These are phyloP conservation scores for Charanyca ferruginea DNA, from an alignment of 2,888 invertebrate genomes.

Conservation along the genomic window DNA sequence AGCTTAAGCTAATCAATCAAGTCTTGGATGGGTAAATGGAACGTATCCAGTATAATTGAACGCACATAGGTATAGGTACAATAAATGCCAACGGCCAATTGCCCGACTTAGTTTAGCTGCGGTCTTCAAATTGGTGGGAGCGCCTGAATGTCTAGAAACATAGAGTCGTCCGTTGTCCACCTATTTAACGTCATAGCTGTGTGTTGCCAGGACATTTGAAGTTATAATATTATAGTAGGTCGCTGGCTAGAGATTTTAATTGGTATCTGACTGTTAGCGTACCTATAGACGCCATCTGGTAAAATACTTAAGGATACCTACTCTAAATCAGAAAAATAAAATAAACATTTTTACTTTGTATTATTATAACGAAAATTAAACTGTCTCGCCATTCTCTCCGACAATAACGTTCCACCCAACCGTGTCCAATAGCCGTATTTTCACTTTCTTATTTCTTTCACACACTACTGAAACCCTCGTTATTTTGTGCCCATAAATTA, in stretches of 20 bases:
- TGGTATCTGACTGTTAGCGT: not conserved
- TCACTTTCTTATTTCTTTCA: constrained; percentile 51
- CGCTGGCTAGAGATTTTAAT: constrained; percentile 13
- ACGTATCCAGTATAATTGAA: constrained; percentile 31
- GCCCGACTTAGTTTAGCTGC: constrained; percentile 25
- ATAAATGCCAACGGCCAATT: constrained; percentile 20
- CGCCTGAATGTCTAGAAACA: constrained; percentile 46
- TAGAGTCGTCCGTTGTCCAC: constrained; percentile 6
- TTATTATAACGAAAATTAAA: constrained; percentile 22
- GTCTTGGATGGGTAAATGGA: constrained; percentile 14
- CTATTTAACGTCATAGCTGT: constrained; percentile 5
- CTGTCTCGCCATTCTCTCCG: constrained; percentile 1
- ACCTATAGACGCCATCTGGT: not conserved
- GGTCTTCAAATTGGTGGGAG: constrained; percentile 43
- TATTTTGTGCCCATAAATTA: constrained; percentile 42
- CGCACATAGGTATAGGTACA: constrained; percentile 1
- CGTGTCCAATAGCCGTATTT: constrained; percentile 38
- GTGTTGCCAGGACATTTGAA: constrained; percentile 15
- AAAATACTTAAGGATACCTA: not conserved
- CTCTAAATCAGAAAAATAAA: constrained; percentile 21
- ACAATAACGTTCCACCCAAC: constrained; percentile 32
- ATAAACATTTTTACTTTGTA: constrained; percentile 1
- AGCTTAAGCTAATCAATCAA: not conserved
- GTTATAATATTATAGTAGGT: not conserved
- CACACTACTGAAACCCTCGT: constrained; percentile 28